These are phyloP conservation scores for Dryomyza anilis DNA, from an alignment of 2,888 invertebrate genomes.

Conservation along the genomic window DNA sequence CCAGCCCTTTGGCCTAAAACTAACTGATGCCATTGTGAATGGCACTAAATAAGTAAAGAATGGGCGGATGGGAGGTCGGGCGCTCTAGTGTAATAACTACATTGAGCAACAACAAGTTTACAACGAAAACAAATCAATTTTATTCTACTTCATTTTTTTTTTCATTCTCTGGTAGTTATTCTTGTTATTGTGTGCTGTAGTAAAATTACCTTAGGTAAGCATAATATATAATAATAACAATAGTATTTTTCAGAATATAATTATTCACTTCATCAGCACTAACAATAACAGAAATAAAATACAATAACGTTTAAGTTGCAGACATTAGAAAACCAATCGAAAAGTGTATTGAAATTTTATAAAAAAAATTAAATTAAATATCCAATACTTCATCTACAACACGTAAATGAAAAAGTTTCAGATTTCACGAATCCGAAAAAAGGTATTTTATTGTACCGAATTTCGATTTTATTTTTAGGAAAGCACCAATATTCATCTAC, in stretches of 20 bases:
- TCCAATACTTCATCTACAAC: too few species aligned
- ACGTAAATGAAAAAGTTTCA: too few species aligned
- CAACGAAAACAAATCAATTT: conserved; percentile 8
- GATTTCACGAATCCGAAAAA: too few species aligned
- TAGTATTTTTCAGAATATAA: background rate
- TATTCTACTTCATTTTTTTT: background rate
- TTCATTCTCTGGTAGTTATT: background rate
- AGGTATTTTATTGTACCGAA: too few species aligned
- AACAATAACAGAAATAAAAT: conserved; percentile 3
- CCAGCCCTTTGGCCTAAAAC: conserved; percentile 2
- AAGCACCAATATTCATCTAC: too few species aligned
- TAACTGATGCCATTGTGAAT: background rate
- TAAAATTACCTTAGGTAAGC: conserved; percentile 18
- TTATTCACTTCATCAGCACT: background rate
- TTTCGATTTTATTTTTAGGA: too few species aligned
- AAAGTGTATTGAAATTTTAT: too few species aligned
- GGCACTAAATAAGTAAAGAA: background rate
- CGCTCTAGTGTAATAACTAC: too few species aligned
- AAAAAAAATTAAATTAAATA: too few species aligned
- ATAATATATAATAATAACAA: conserved; percentile 17
- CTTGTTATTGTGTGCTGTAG: background rate
- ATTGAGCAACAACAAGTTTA: conserved; percentile 8
- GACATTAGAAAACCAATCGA: too few species aligned
- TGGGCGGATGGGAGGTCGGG: too few species aligned
- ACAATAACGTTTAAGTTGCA: too few species aligned